Evolutionary conservation across 2,113 vertebrate genomes (phyloP), one percentile per base, ranked within the genome.

Genomic region (Colossoma macropomum): DNA sequence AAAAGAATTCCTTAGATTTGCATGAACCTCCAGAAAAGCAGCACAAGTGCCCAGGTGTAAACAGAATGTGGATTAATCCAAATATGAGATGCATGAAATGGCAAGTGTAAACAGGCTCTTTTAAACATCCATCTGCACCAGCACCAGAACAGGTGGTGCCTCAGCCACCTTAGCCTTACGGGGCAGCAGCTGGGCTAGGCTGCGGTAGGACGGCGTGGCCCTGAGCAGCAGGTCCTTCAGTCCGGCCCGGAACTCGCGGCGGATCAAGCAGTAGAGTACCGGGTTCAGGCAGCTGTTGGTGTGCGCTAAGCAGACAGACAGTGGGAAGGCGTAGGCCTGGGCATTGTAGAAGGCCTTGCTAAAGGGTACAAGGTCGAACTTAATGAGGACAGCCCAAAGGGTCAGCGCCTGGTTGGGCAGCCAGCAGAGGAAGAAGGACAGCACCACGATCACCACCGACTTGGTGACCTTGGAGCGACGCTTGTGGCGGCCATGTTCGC

Each of bases 231-330:
- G 79, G 12, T 94, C 93, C 79, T 93, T 94, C n/a, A 96, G 92
- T 9, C 89, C 92, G 0, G 93, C 92, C 0, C 93, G 91, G 78
- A 95, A 96, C 91, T 96, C 95, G 0, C 75, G 86, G 0, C 94
- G 93, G 13, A 94, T 89, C 48, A 95, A 85, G 79, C 95, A 96
- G 88, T 96, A 96, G 68, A 96, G 91, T 56, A 96, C 91, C 0
- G 95, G 95, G 79, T 96, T 95, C 69, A 95, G 93, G 90, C 95
- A 95, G 88, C 95, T 95, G 91, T 96, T 95, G 76, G 93, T 93
- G 88, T 95, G 94, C 0, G 95, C 95, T 81, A 96, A 88, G 82
- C 95, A 96, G 41, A 95, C 92, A 0, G 94, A 94, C 63, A 96
- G 80, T 0, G 95, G 95, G 79, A 95, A 96, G 28, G 94, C 90